Evolutionary conservation across 92 coral and sea anemone genomes (phyloP).

Genomic region (Anthopleura xanthogrammica): DNA sequence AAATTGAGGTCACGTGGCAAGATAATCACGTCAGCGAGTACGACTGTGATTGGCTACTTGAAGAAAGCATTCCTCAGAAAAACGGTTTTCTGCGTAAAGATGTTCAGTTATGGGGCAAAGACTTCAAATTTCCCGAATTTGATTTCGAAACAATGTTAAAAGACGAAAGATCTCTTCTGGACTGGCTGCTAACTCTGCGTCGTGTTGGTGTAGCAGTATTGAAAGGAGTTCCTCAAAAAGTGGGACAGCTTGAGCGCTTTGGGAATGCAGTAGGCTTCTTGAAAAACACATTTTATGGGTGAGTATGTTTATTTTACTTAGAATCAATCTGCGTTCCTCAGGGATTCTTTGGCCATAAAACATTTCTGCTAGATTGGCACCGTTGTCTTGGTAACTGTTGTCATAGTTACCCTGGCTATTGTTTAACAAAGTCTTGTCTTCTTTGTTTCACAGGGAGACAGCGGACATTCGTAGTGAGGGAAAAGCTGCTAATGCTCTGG

Average conservation of each 20-base stretch:
- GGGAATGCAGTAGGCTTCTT: constrained; percentile 69
- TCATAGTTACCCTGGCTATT: not conserved
- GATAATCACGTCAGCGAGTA: constrained; percentile 70
- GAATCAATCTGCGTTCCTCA: not conserved
- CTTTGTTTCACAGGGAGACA: constrained; percentile 34
- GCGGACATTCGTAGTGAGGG: constrained; percentile 37
- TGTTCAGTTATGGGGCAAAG: constrained; percentile 69
- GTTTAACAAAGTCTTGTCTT: not conserved
- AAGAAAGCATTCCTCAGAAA: constrained; percentile 49
- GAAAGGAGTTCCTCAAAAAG: constrained; percentile 60
- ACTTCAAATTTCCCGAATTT: constrained; percentile 54
- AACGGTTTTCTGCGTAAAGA: constrained; percentile 5
- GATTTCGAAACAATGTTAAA: constrained; percentile 54
- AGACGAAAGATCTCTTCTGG: constrained; percentile 53
- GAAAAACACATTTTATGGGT: constrained; percentile 73
- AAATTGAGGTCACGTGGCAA: constrained; percentile 67
- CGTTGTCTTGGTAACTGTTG: too few relatives aligned
- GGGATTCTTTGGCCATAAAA: too few relatives aligned
- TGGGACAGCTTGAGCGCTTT: constrained; percentile 69
- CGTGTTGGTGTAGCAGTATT: constrained; percentile 65
- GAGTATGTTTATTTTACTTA: not conserved
- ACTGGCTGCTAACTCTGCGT: constrained; percentile 61
- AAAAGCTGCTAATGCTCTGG: constrained; percentile 57
- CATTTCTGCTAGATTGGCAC: too few relatives aligned
- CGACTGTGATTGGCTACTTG: constrained; percentile 54